Evolutionary conservation across 2,888 invertebrate genomes (phyloP), one percentile per base, ranked within the genome.

Genomic region (Leucophenga montana): DNA sequence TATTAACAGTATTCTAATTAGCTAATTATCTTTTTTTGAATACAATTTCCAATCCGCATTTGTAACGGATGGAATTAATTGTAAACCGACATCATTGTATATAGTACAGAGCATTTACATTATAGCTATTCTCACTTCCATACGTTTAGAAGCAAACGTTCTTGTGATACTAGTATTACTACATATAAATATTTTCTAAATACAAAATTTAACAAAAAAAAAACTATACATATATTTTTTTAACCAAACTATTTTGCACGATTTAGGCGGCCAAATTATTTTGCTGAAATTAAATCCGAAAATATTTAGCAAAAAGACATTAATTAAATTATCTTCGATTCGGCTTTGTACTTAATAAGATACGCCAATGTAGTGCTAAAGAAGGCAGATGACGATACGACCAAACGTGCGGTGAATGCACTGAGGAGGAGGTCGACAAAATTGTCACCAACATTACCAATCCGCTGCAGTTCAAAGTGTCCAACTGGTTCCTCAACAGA

Each of bases 401-500:
- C 96, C 90, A 99, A 98, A 90, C 94, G 99, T 85, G 99, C 99
- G 99, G 99, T 89, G 99, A 99, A 92, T 95, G 99, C 85, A 94
- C 96, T 2, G 98, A 99, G 84, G 98, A 99, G 89, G 98, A 99
- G 92, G 96, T 97, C 73, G 99, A 99, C 86, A 98, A 98, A 89
- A 95, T 99, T 83, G 92, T 98, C 62, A 99, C 98, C n/a, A 97
- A 99, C 85, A 98, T 99, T 95, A 93, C 95, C 16, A 98, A 99
- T 88, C 99, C 99, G 66, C 93, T 98, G 75, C 98, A 98, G 88
- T 99, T 98, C 91, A 99, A 99, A 92, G 99, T 99, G 86, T 99
- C 99, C 3, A 97, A 98, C 89, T 99, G 99, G 99, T 99, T 99
- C 91, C 92, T 99, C 75, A 99, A 99, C 90, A 97, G 99, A 90